These are phyloP conservation scores for Eristalinus aeneus DNA, from an alignment of 2,888 invertebrate species.

Conservation along the genomic window DNA sequence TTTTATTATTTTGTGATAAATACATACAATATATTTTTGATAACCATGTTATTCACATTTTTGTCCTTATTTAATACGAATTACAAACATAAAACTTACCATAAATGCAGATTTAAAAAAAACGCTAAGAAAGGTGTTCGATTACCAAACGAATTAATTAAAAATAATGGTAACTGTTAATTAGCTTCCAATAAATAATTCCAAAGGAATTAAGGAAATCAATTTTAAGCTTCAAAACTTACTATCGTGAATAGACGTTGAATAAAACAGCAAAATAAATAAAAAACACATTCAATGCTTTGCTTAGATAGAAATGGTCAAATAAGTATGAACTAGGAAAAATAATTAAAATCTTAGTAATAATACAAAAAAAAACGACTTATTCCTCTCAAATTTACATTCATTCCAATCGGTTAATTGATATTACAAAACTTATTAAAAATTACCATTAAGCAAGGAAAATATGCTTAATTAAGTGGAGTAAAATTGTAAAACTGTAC, in stretches of 20 bases:
- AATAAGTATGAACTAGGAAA: constrained; percentile 43
- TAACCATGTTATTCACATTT: constrained; percentile 50
- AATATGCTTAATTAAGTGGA: constrained; percentile 19
- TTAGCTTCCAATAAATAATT: constrained; percentile 56
- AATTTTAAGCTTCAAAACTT: constrained; percentile 55
- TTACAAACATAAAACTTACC: constrained; percentile 42
- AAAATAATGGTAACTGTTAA: constrained; percentile 47
- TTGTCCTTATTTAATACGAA: constrained; percentile 28
- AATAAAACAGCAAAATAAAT: constrained; percentile 13
- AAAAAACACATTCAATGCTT: constrained; percentile 49
- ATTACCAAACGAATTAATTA: constrained; percentile 34
- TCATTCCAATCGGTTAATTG: constrained; percentile 55
- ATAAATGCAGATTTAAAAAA: constrained; percentile 19
- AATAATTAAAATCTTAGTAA: constrained; percentile 3
- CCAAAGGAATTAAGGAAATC: constrained; percentile 61
- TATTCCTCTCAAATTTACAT: constrained; percentile 54
- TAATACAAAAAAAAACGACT: constrained; percentile 19
- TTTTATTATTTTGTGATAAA: constrained; percentile 68
- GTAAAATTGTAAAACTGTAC: constrained; percentile 1
- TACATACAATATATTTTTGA: constrained; percentile 69
- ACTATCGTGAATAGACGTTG: constrained; percentile 40
- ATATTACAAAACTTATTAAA: constrained; percentile 30
- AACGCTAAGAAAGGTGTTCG: constrained; percentile 31
- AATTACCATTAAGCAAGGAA: constrained; percentile 21
- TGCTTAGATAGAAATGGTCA: constrained; percentile 62